Evolutionary conservation across 2,888 invertebrate species (phyloP), one percentile per base, ranked within the genome.

Genomic region (Hylaea fasciaria): DNA sequence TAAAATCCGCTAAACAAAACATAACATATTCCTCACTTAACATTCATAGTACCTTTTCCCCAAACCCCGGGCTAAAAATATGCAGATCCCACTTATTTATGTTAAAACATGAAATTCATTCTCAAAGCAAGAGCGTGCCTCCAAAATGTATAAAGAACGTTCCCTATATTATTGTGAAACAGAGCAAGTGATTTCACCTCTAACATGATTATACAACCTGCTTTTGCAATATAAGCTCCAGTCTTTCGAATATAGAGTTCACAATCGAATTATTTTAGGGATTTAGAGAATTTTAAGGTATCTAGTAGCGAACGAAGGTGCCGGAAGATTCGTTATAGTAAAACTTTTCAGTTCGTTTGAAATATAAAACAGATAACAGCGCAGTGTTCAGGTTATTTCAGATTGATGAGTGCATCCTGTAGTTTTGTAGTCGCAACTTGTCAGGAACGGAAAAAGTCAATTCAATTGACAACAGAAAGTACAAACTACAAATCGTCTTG

Each of bases 11-110:
- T 32, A 32, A 32, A 32, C 9, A 32, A 32, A 32, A 9, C 32
- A 32, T 32, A 32, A 9, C 32, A 32, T 32, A 32, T 32, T 7
- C 32, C 32, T 32, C 32, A 37, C 0, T 37, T 54, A 37, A 29
- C 11, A 49, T 56, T 56, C 61, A 52, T 52, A 12, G 29, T 39
- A 22, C 37, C 44, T 41, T 16, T 16, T 13, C 13, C 13, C 17
- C 29, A 13, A 47, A 29, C 39, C 55, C 17, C 11, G 44, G 40
- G 17, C 39, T 54, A 13, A 56, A 62, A 57, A 57, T 56, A 62
- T 62, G 61, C 61, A 62, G 44, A 62, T 62, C 44, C 52, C 56
- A 22, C 44, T 62, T 57, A 62, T 62, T 62, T 62, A 62, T 57
- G 61, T 62, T 62, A 62, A 57, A 57, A 52, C 56, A 62, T 52